Evolutionary conservation across 2,888 invertebrate species (phyloP), one percentile per base, ranked within the genome.

Genomic region (Parascotia fuliginaria): DNA sequence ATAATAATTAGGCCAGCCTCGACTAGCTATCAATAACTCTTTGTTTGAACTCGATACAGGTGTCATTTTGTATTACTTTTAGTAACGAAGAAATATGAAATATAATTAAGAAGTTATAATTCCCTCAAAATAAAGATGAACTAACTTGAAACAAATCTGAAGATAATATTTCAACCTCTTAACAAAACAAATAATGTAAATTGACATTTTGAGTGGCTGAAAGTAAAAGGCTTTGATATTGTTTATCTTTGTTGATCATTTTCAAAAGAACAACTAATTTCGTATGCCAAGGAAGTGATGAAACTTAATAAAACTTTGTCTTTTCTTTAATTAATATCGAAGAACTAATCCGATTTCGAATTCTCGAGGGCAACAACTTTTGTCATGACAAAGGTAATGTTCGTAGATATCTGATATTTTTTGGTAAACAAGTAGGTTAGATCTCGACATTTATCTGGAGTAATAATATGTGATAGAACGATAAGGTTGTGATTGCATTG

Each of bases 311-410:
- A 56, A 65, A 71, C 67, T 70, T 72, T 56, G 51, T 58, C 55
- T 60, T 67, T 63, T 60, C 62, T 67, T 63, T 70, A 72, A 70
- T 73, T 68, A 70, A 66, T 63, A 55, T 55, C 60, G 54, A 58
- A 73, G 60, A 74, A 73, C 60, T 63, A 70, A 70, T 61, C 59
- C 60, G 59, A 70, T 66, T 67, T 65, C 59, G 54, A 57, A 69
- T 64, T 61, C 63, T 55, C 42, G 31, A 31, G 46, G 37, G 38
- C 34, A 52, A 55, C 37, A 55, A 65, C 59, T 60, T 60, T 48
- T 14, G 36, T 45, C 28, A 42, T 41, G 42, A 46, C 45, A 55
- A 50, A 45, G 44, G 48, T 44, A 54, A 65, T 42, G 14, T 15
- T 57, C 9, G 12, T 9, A 40, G 9, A 32, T 28, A 57, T 60